These are phyloP conservation scores for Danionella dracula DNA, from an alignment of 2,797 vertebrate species.

Conservation along the genomic window DNA sequence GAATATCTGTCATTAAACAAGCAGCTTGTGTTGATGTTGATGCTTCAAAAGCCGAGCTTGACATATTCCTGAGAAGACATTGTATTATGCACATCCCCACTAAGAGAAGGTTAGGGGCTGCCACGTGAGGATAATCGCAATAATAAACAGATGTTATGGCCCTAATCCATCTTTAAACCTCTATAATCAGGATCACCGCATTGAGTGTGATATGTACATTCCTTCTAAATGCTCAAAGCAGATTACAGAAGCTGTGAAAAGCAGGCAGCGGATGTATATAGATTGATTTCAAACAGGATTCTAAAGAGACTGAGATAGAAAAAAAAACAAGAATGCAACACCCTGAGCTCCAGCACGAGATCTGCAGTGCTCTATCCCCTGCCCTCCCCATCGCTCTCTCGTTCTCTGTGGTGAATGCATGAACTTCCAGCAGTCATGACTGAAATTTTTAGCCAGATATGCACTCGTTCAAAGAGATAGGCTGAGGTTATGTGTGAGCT, in stretches of 20 bases:
- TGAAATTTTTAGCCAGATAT: conserved; percentile 12
- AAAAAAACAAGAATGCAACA: conserved; percentile 2
- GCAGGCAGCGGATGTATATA: conserved; percentile 2
- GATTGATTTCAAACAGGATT: conserved; percentile 2
- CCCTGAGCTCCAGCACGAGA: background rate
- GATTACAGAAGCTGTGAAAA: conserved; percentile 24
- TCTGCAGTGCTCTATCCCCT: background rate
- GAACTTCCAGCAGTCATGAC: conserved; percentile 10
- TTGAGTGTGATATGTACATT: conserved; percentile 8
- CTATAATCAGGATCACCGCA: conserved; percentile 4
- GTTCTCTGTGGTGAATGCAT: conserved; percentile 11
- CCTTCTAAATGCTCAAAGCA: background rate
- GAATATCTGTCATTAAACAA: conserved; percentile 14
- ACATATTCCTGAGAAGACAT: conserved; percentile 10
- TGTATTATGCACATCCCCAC: conserved; percentile 2
- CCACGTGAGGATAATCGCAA: background rate
- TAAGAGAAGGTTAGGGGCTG: background rate
- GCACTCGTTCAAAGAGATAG: conserved; percentile 2
- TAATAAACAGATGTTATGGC: conserved; percentile 7
- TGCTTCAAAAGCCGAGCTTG: conserved; percentile 14
- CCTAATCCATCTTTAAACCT: conserved; percentile 4
- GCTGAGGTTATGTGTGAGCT: conserved; percentile 20
- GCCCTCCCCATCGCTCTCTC: background rate
- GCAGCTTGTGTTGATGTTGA: background rate
- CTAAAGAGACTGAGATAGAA: background rate